A percentile compares a stretch with the other conserved stretches of the same genome.
Evolutionary conservation across 2,797 vertebrate species (phyloP).

Genomic region (Microctenopoma steveboyesi): DNA sequence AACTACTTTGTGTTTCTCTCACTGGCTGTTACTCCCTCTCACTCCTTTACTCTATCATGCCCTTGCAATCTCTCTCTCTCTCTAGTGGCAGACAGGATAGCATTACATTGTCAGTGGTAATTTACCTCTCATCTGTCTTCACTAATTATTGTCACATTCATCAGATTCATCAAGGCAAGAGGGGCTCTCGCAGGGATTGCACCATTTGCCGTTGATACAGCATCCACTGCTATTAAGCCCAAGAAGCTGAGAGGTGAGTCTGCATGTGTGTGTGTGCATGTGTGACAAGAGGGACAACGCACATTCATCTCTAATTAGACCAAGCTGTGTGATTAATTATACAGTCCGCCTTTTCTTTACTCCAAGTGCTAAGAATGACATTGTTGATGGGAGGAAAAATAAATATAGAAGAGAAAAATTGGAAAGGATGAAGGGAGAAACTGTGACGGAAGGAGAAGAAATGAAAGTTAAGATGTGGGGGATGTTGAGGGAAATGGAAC

Average conservation of each 20-base stretch:
- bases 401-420: slow-evolving; percentile 87
- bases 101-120: slow-evolving; percentile 99
- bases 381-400: slow-evolving; percentile 86
- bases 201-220: slow-evolving; percentile 95
- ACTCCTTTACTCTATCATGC: slow-evolving; percentile 27
- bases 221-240: slow-evolving; percentile 96
- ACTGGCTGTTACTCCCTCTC: slow-evolving; percentile 59
- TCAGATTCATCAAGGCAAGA: slow-evolving; percentile 99
- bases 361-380: slow-evolving; percentile 60
- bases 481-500: slow-evolving; percentile 22
- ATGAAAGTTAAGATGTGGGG: slow-evolving; percentile 63
- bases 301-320: slow-evolving; percentile 99
- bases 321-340: slow-evolving; percentile 99
- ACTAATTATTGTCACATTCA: slow-evolving; percentile 99
- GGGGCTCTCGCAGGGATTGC: slow-evolving; percentile 97
- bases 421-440: slow-evolving; percentile 8
- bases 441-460: slow-evolving; percentile 3
- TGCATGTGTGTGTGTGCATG: slow-evolving; percentile 31
- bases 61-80: slow-evolving; percentile 38
- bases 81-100: slow-evolving; percentile 82
- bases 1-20: slow-evolving; percentile 50
- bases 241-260: slow-evolving; percentile 54
- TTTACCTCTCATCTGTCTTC: slow-evolving; percentile 99
- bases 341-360: slow-evolving; percentile 99
- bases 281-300: slow-evolving; percentile 93